Evolutionary conservation across 2,888 invertebrate genomes (phyloP).

Genomic region (Gastracanthus pulcherrimus): DNA sequence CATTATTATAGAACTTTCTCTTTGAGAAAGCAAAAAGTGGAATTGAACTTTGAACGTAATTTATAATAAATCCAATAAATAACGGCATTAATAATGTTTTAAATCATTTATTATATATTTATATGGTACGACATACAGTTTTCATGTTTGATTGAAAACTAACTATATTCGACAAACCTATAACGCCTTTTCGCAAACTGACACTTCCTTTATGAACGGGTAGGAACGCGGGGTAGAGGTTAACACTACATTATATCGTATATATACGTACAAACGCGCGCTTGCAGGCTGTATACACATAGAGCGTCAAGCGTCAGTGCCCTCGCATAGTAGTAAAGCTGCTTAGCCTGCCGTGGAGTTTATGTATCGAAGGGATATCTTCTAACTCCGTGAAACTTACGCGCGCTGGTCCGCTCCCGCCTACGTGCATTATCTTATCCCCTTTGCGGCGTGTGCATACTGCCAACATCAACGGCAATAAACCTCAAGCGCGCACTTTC

Average conservation of each 20-base stretch:
- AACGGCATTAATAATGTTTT: no score
- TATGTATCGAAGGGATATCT: slow-evolving; percentile 74
- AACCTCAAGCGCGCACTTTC: slow-evolving; percentile 14
- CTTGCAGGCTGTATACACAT: background rate
- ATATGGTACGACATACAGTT: no score
- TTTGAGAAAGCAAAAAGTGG: no score
- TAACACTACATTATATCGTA: background rate
- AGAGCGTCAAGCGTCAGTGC: slow-evolving; percentile 75
- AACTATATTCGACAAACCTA: background rate
- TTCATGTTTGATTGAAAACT: background rate
- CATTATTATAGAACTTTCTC: no score
- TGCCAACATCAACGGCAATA: background rate
- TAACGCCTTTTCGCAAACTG: background rate
- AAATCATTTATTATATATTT: no score
- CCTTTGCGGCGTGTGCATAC: slow-evolving; percentile 28
- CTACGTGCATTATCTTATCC: slow-evolving; percentile 67
- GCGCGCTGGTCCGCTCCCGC: background rate
- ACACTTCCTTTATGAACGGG: background rate
- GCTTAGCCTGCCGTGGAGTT: slow-evolving; percentile 69
- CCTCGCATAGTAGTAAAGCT: slow-evolving; percentile 63
- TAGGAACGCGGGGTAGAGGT: background rate
- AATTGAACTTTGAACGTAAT: no score
- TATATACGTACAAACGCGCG: background rate
- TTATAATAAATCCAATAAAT: no score
- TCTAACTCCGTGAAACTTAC: slow-evolving; percentile 69